Evolutionary conservation across 2,113 vertebrate genomes (phyloP).

Genomic region (Arizona elegans): DNA sequence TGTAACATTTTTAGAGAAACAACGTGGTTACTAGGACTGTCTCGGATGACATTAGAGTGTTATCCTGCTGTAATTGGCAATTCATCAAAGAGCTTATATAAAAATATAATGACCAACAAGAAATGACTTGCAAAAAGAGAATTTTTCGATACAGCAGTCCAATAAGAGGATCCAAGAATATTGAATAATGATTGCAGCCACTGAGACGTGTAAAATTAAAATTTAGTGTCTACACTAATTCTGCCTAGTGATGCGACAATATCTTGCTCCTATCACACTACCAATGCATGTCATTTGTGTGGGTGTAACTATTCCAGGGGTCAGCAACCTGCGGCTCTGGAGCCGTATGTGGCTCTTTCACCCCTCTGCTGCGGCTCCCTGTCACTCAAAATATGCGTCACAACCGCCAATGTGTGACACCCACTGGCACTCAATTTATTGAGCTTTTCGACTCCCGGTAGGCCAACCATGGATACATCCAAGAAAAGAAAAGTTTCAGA

Average conservation of each 20-base stretch:
- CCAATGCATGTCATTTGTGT: not conserved
- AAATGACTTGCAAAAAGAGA: slow-evolving; percentile 43
- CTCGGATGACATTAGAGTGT: slow-evolving; percentile 47
- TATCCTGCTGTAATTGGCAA: slow-evolving; percentile 41
- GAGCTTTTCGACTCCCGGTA: too few relatives aligned
- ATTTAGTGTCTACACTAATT: not conserved
- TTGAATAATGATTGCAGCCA: too few relatives aligned
- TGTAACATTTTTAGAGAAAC: not conserved
- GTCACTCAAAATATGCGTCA: too few relatives aligned
- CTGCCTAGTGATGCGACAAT: too few relatives aligned
- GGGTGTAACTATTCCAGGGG: not conserved
- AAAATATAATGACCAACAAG: slow-evolving; percentile 41
- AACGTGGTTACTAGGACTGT: not conserved
- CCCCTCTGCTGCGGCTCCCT: too few relatives aligned
- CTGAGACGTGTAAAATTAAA: not conserved
- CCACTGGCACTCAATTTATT: too few relatives aligned
- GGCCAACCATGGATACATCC: too few relatives aligned
- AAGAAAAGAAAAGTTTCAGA: too few relatives aligned
- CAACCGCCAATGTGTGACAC: too few relatives aligned
- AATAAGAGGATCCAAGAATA: not conserved
- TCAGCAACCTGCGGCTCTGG: too few relatives aligned
- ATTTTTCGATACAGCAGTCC: not conserved
- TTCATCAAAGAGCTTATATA: slow-evolving; percentile 38
- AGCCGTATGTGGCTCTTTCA: too few relatives aligned
- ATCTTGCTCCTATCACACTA: too few relatives aligned